phyloP scores from a whole-genome alignment of 2,113 vertebrate genomes.

The Petroica traversi region DNA sequence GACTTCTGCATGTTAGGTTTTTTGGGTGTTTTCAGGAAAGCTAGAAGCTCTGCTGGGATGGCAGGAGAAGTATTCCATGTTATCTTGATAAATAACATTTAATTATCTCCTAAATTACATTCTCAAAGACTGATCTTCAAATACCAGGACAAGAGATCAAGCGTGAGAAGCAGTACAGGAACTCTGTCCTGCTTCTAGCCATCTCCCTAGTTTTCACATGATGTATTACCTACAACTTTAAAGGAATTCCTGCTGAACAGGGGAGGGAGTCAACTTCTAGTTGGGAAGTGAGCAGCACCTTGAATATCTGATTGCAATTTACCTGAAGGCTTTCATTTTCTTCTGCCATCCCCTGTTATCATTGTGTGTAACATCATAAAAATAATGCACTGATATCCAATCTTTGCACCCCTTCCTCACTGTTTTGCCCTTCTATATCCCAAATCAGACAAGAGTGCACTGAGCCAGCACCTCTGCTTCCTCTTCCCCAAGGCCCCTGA shows the following conservation, averaged over 20 bases:
- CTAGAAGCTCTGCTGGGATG: neutral
- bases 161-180: neutral
- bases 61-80: neutral
- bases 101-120: neutral
- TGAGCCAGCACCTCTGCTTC: neutral
- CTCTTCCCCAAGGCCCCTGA: neutral
- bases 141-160: neutral
- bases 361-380: neutral
- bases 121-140: neutral
- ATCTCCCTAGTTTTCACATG: neutral
- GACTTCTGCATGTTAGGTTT: neutral
- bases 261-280: neutral
- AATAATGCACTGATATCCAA: fast-evolving
- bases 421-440: neutral
- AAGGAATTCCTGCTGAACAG: neutral
- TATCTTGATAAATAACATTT: neutral
- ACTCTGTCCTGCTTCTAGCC: neutral
- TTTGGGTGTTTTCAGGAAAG: neutral
- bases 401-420: neutral
- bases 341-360: neutral
- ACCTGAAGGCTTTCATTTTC: neutral
- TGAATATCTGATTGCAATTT: neutral
- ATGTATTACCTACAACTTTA: neutral
- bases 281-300: neutral
- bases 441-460: neutral